phyloP scores from a whole-genome alignment of 92 coral and sea anemone genomes.

The Bergia sp. region DNA sequence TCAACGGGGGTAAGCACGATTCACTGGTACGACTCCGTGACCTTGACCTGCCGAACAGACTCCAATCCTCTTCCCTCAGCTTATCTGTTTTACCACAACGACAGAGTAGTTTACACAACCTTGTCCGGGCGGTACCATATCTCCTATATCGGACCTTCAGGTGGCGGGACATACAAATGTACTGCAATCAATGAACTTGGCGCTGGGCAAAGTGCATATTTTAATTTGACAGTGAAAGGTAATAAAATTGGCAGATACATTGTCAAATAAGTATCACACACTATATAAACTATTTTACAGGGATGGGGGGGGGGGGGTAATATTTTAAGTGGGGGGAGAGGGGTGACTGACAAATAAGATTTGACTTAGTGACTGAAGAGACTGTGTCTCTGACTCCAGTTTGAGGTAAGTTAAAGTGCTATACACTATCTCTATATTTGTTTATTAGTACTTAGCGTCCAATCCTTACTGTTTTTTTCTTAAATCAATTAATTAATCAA shows the following conservation, averaged over 20 bases:
- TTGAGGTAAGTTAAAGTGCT: too few relatives aligned
- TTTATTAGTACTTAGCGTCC: too few relatives aligned
- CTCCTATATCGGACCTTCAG: slow-evolving; percentile 60
- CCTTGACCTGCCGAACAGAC: slow-evolving; percentile 58
- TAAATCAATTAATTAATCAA: too few relatives aligned
- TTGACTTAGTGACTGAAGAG: too few relatives aligned
- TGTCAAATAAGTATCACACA: not conserved
- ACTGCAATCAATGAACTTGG: slow-evolving; percentile 82
- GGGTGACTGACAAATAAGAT: too few relatives aligned
- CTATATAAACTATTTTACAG: not conserved
- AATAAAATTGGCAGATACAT: not conserved
- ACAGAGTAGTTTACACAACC: slow-evolving; percentile 43
- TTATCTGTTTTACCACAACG: slow-evolving; percentile 62
- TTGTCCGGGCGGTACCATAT: slow-evolving; percentile 60
- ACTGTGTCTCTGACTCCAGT: too few relatives aligned
- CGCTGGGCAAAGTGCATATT: slow-evolving; percentile 52
- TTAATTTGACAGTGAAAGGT: slow-evolving; percentile 64
- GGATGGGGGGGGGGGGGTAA: too few relatives aligned
- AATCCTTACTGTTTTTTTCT: too few relatives aligned
- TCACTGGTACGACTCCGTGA: slow-evolving; percentile 56
- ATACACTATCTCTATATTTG: too few relatives aligned
- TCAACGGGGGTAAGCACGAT: slow-evolving; percentile 44
- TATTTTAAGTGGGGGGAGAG: too few relatives aligned
- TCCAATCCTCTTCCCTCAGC: slow-evolving; percentile 66
- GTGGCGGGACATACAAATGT: slow-evolving; percentile 83